Percentiles rank a stretch among this genome's conserved stretches.
Evolutionary conservation across 2,888 invertebrate species (phyloP).

Genomic region (Cactoblastis cactorum): DNA sequence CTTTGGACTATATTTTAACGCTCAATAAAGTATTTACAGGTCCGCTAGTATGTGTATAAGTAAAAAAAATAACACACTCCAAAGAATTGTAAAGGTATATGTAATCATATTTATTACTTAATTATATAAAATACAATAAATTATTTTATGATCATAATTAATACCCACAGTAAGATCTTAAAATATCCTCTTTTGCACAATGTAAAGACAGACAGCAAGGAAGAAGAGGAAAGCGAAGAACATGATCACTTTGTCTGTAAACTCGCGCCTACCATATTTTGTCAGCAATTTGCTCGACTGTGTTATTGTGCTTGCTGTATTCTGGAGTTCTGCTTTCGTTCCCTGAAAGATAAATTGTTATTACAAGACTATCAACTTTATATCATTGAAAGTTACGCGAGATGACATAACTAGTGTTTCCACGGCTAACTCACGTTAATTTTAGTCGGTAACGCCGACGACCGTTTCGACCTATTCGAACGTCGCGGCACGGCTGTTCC

Average conservation of each 20-base stretch:
- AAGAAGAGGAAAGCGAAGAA: constrained; percentile 93
- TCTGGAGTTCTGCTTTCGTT: constrained; percentile 89
- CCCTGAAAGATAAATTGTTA: constrained; percentile 76
- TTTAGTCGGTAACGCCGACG: too few species aligned
- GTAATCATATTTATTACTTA: constrained; percentile 20
- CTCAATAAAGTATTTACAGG: too few species aligned
- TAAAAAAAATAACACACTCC: too few species aligned
- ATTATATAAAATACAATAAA: constrained; percentile 26
- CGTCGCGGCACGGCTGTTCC: too few species aligned
- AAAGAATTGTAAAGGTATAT: too few species aligned
- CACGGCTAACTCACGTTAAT: too few species aligned
- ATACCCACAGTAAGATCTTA: constrained; percentile 40
- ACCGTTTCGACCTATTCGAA: too few species aligned
- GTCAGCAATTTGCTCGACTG: constrained; percentile 95
- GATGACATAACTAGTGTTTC: too few species aligned
- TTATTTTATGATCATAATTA: background rate
- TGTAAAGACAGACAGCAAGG: constrained; percentile 93
- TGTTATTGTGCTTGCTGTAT: constrained; percentile 91
- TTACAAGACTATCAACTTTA: too few species aligned
- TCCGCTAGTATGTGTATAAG: too few species aligned
- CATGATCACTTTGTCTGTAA: constrained; percentile 95
- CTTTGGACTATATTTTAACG: too few species aligned
- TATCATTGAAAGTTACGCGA: too few species aligned
- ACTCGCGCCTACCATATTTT: constrained; percentile 95
- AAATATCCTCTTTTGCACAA: constrained; percentile 93